Evolutionary conservation across 2,113 vertebrate species (phyloP).

Genomic region (Malurus alboscapulatus): DNA sequence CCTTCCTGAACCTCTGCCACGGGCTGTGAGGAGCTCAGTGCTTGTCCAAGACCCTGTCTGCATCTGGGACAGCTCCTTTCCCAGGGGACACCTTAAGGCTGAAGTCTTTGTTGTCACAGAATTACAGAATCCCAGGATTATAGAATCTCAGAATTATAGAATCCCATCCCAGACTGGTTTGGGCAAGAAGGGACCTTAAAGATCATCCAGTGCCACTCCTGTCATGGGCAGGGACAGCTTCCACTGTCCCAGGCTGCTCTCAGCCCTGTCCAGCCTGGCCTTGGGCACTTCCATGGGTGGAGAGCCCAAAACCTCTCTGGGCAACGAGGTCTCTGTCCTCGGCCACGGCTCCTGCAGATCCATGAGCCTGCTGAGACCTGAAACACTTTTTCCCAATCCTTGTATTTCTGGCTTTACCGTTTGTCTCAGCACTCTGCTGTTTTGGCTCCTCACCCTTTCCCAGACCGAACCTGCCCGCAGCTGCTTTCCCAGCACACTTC

Average conservation of each 20-base stretch:
- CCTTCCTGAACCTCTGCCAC: neutral
- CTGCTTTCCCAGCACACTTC: neutral
- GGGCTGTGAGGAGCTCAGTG: neutral
- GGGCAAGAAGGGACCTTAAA: neutral
- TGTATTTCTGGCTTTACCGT: neutral
- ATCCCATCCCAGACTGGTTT: neutral
- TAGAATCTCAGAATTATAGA: neutral
- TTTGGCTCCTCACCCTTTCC: neutral
- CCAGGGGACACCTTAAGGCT: neutral
- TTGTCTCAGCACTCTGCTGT: neutral
- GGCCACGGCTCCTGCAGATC: neutral
- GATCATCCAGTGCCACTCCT: accelerated
- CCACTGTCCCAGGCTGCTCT: neutral
- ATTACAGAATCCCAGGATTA: neutral
- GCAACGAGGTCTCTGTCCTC: accelerated
- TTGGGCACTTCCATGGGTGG: neutral
- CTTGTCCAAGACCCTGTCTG: neutral
- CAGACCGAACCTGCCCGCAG: neutral
- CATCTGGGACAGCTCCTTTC: neutral
- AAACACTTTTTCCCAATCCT: neutral
- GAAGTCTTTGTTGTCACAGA: neutral
- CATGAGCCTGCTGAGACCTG: neutral
- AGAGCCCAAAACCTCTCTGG: neutral
- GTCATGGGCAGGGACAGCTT: neutral
- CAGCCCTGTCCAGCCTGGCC: accelerated